phyloP scores from a whole-genome alignment of 2,797 vertebrate species.

The Iguana delicatissima region DNA sequence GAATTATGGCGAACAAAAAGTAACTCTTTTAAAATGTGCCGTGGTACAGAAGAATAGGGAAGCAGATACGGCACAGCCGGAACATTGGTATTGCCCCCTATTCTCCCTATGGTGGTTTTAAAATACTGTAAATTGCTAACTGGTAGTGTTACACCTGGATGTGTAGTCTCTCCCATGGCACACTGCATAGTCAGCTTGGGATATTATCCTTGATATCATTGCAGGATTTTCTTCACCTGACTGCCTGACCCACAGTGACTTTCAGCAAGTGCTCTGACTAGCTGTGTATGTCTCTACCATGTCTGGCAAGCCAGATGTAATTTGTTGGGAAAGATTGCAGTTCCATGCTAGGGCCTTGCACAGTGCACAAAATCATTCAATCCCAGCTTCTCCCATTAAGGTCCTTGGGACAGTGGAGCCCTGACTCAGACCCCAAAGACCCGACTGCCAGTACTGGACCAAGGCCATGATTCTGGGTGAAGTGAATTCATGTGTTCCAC shows the following conservation, averaged over 20 bases:
- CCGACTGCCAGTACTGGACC: background rate
- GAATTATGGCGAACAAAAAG: background rate
- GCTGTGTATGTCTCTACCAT: background rate
- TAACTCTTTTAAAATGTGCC: background rate
- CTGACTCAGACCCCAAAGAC: background rate
- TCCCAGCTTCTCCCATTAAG: too few relatives aligned
- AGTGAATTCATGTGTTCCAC: background rate
- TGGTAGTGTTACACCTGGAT: conserved; percentile 53
- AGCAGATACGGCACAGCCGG: conserved; percentile 1
- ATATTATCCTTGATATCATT: background rate
- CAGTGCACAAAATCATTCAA: background rate
- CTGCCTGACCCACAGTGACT: background rate
- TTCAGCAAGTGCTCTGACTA: background rate
- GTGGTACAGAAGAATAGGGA: conserved; percentile 14
- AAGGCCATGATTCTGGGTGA: background rate
- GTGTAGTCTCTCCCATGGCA: background rate
- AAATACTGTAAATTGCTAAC: conserved; percentile 60
- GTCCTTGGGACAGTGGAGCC: too few relatives aligned
- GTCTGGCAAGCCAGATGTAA: background rate
- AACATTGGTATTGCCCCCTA: conserved; percentile 16
- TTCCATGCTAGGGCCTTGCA: background rate
- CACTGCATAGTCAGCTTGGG: background rate
- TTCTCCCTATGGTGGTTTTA: conserved; percentile 44
- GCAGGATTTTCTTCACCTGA: conserved; percentile 45
- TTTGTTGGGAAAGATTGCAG: background rate